phyloP scores from a whole-genome alignment of 2,888 invertebrate genomes.

The Erebia ligea region DNA sequence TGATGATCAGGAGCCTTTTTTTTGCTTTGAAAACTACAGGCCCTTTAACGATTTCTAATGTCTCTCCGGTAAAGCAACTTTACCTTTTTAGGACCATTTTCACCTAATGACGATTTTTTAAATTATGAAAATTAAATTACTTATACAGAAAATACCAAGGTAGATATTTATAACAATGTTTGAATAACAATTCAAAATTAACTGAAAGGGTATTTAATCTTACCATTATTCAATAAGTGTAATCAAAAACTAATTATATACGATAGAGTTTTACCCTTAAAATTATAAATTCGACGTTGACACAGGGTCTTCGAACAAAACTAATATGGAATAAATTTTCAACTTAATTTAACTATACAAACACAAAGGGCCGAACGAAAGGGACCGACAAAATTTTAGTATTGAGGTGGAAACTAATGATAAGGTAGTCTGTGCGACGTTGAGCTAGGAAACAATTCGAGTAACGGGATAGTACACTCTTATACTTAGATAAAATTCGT shows the following conservation, averaged over 20 bases:
- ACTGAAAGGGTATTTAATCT: conserved; percentile 9
- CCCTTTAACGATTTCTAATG: too few species aligned
- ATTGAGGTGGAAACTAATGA: conserved; percentile 80
- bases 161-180: too few species aligned
- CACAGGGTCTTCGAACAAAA: conserved; percentile 63
- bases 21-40: too few species aligned
- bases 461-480: neutral
- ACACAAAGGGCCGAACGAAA: conserved; percentile 73
- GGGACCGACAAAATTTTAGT: conserved; percentile 76
- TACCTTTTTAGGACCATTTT: too few species aligned
- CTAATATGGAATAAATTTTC: conserved; percentile 82
- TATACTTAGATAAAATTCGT: too few species aligned
- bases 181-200: neutral
- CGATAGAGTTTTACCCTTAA: conserved; percentile 66
- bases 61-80: too few species aligned
- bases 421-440: conserved; percentile 63
- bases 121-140: too few species aligned
- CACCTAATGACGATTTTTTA: too few species aligned
- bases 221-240: conserved; percentile 40
- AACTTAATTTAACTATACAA: conserved; percentile 82
- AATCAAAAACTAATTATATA: conserved; percentile 66
- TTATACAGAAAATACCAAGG: too few species aligned
- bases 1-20: too few species aligned
- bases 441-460: conserved; percentile 26
- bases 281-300: conserved; percentile 80